phyloP scores from a whole-genome alignment of 2,797 vertebrate genomes.

The Zenarchopterus dispar region DNA sequence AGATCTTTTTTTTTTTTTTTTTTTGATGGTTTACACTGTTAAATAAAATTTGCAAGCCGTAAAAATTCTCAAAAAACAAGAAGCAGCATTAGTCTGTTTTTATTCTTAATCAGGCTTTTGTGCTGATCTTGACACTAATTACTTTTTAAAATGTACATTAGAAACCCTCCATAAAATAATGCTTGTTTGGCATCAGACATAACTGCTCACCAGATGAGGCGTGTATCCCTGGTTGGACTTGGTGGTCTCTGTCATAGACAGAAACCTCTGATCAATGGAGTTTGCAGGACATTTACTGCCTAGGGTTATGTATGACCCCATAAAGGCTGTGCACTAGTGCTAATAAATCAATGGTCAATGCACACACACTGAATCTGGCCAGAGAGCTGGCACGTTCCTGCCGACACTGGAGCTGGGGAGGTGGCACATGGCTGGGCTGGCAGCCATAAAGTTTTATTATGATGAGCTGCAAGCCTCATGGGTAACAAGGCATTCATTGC shows the following conservation, averaged over 20 bases:
- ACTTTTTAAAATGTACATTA: too few relatives aligned
- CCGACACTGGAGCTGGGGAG: slow-evolving; percentile 35
- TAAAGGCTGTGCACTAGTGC: slow-evolving; percentile 45
- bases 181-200: slow-evolving; percentile 10
- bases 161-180: too few relatives aligned
- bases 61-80: too few relatives aligned
- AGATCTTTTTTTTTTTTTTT: too few relatives aligned
- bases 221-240: slow-evolving; percentile 17
- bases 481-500: slow-evolving; percentile 34
- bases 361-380: slow-evolving; percentile 52
- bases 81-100: too few relatives aligned
- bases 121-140: too few relatives aligned
- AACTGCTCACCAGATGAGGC: slow-evolving; percentile 29
- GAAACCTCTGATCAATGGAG: slow-evolving; percentile 69
- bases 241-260: slow-evolving; percentile 41
- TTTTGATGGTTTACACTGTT: too few relatives aligned
- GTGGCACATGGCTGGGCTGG: slow-evolving; percentile 46
- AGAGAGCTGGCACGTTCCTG: slow-evolving; percentile 60
- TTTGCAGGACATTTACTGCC: slow-evolving; percentile 75
- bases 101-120: too few relatives aligned
- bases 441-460: slow-evolving; percentile 44
- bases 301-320: slow-evolving; percentile 73
- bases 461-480: slow-evolving; percentile 22
- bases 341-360: slow-evolving; percentile 74
- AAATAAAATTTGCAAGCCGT: too few relatives aligned